Evolutionary conservation across 2,113 vertebrate genomes (phyloP).

Genomic region (Plotosus lineatus): DNA sequence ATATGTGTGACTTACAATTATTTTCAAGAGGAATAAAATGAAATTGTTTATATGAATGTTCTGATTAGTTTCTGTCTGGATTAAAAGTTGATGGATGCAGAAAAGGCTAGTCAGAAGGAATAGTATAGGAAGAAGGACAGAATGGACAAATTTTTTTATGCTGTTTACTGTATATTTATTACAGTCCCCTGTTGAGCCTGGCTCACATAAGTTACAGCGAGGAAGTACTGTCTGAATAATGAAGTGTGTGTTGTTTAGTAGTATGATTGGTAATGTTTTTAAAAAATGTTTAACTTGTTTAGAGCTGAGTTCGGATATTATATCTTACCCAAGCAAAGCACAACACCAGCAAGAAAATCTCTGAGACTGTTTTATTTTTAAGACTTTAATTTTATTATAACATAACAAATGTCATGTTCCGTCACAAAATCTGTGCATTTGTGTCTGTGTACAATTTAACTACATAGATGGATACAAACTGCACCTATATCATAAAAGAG

Average conservation of each 20-base stretch:
- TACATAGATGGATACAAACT: conserved; percentile 57
- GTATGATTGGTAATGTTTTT: neutral
- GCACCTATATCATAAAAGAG: conserved; percentile 44
- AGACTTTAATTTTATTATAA: conserved; percentile 64
- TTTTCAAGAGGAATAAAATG: neutral
- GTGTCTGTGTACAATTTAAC: conserved; percentile 65
- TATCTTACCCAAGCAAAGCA: neutral
- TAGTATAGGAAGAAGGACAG: neutral
- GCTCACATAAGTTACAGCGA: conserved; percentile 29
- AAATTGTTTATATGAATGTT: neutral
- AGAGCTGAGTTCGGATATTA: no score
- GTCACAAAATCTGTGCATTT: conserved; percentile 70
- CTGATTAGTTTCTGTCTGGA: neutral
- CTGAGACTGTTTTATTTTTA: neutral
- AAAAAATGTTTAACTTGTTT: neutral
- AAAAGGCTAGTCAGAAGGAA: neutral
- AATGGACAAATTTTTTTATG: conserved; percentile 50
- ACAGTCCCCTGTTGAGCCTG: conserved; percentile 29
- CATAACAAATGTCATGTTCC: conserved; percentile 34
- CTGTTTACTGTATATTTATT: conserved; percentile 66
- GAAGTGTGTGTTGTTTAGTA: conserved; percentile 9
- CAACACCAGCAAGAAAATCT: neutral
- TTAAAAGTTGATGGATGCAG: neutral
- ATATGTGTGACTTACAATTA: neutral
- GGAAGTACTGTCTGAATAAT: conserved; percentile 50